Conservation (phyloP, 2,113 vertebrate genomes). For the Elaphurus davidianus region DNA sequence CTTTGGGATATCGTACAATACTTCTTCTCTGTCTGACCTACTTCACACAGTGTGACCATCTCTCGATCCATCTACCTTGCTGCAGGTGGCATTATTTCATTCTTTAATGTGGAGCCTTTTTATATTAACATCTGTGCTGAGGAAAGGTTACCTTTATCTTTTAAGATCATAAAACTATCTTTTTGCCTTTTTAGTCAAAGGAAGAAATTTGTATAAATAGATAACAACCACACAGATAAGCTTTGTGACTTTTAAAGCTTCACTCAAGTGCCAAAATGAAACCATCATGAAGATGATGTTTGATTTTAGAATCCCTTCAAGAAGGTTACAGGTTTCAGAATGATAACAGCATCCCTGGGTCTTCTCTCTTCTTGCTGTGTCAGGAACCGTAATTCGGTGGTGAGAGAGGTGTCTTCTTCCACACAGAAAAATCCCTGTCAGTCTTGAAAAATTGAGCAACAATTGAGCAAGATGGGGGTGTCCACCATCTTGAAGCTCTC, state of each 20-base stretch:
- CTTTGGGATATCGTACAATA: not conserved
- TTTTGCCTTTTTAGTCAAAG: not conserved
- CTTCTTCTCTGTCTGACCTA: not conserved
- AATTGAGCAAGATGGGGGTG: not conserved
- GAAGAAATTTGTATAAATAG: not conserved
- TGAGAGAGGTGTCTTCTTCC: not conserved
- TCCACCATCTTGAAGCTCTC: not conserved
- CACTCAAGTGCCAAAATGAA: not conserved
- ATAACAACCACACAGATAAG: not conserved
- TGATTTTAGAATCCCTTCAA: not conserved
- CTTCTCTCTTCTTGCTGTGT: not conserved
- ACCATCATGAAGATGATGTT: not conserved
- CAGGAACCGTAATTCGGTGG: not conserved
- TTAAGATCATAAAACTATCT: not conserved
- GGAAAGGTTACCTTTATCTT: not conserved
- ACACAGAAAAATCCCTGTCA: not conserved
- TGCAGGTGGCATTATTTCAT: not conserved
- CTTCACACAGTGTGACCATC: not conserved
- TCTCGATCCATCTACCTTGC: not conserved
- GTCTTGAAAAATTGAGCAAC: not conserved
- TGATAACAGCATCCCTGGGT: not conserved
- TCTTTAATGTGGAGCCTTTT: not conserved
- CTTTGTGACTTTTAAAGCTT: not conserved
- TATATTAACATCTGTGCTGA: constrained; percentile 12
- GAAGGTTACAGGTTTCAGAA: not conserved